Evolutionary conservation across 1,140 invertebrate species (phyloP).

Genomic region (Eciton burchellii): DNA sequence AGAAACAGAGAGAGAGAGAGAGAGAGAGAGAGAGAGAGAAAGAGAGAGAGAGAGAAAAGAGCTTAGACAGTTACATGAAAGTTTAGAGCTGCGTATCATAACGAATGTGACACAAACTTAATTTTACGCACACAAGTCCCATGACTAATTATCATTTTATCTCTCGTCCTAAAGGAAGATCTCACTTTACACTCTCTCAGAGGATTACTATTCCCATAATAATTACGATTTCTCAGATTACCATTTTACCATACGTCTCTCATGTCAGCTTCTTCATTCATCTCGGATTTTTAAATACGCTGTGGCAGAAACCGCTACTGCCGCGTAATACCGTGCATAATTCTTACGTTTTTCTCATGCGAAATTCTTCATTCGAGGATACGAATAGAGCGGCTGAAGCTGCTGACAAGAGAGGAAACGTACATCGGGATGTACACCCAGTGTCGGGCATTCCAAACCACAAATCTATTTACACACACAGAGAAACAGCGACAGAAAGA

Average conservation of each 20-base stretch:
- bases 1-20: too few relatives aligned
- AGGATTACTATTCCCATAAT: not conserved
- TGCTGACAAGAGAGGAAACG: constrained; percentile 12
- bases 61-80: too few relatives aligned
- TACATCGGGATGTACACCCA: constrained; percentile 2
- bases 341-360: not conserved
- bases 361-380: constrained; percentile 23
- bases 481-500: constrained; percentile 54
- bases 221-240: not conserved
- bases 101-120: not conserved
- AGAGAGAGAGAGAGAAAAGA: too few relatives aligned
- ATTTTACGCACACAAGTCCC: not conserved
- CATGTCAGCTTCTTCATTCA: not conserved
- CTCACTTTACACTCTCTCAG: not conserved
- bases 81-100: not conserved
- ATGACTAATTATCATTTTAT: not conserved
- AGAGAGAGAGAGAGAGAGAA: too few relatives aligned
- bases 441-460: not conserved
- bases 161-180: not conserved
- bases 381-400: not conserved
- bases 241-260: not conserved
- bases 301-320: not conserved
- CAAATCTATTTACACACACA: constrained; percentile 19
- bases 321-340: not conserved
- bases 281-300: not conserved